Evolutionary conservation across 2,113 vertebrate genomes (phyloP).

Genomic region (Macrotis lagotis): DNA sequence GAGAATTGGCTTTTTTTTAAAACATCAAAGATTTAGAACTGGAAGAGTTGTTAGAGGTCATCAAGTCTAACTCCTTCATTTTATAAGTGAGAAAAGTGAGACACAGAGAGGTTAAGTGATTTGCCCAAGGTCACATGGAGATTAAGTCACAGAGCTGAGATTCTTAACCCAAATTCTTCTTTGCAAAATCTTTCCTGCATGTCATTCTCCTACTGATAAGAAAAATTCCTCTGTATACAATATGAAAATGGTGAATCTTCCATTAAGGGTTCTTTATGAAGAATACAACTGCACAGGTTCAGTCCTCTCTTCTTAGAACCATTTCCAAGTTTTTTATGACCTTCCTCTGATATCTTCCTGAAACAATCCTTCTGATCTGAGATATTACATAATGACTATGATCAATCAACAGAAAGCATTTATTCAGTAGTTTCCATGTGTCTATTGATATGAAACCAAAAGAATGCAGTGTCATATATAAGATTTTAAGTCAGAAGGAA

Average conservation of each 20-base stretch:
- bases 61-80: background rate
- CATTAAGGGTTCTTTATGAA: background rate
- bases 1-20: background rate
- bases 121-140: background rate
- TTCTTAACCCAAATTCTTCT: background rate
- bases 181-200: background rate
- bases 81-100: background rate
- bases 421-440: conserved; percentile 42
- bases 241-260: background rate
- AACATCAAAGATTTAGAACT: background rate
- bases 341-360: conserved; percentile 39
- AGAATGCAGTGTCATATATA: background rate
- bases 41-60: background rate
- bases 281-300: background rate
- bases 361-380: conserved; percentile 27
- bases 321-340: background rate
- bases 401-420: conserved; percentile 58
- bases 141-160: background rate
- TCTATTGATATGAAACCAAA: background rate
- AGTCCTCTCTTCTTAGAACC: conserved; percentile 6
- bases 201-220: background rate
- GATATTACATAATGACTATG: conserved; percentile 32
- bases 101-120: background rate
- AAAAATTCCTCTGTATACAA: background rate
- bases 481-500: background rate